phyloP scores from a whole-genome alignment of 2,113 vertebrate genomes.

The Zosterops lateralis region DNA sequence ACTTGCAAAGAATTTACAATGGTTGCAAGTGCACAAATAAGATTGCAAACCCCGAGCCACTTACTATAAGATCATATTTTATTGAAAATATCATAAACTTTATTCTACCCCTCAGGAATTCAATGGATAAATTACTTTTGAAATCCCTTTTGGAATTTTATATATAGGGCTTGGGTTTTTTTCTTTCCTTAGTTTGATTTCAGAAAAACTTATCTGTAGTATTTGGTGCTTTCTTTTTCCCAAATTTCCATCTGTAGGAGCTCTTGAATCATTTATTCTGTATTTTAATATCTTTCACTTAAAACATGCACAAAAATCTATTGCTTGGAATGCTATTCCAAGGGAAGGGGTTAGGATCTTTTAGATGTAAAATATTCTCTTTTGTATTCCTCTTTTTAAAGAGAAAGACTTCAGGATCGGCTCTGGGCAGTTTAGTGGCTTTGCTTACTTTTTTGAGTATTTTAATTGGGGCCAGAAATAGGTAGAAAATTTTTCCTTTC shows the following conservation, averaged over 20 bases:
- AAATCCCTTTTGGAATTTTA: constrained; percentile 48
- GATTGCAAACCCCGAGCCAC: constrained; percentile 36
- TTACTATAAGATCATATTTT: constrained; percentile 60
- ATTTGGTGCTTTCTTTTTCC: constrained; percentile 14
- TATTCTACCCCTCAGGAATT: constrained; percentile 59
- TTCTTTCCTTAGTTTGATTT: constrained; percentile 37
- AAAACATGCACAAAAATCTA: background rate
- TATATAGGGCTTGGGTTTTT: background rate
- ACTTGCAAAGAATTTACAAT: constrained; percentile 41
- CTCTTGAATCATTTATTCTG: constrained; percentile 50
- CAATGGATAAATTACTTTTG: constrained; percentile 61
- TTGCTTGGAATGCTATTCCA: constrained; percentile 14
- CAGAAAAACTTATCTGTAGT: constrained; percentile 24
- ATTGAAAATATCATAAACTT: constrained; percentile 66
- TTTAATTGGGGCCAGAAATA: background rate
- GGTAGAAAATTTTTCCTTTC: background rate
- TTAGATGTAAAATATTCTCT: background rate
- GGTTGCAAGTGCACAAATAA: constrained; percentile 52
- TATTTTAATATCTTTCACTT: constrained; percentile 54
- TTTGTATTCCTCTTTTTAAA: background rate
- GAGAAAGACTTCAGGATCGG: background rate
- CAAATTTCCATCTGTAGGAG: constrained; percentile 36
- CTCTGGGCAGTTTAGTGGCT: background rate
- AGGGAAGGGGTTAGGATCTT: background rate
- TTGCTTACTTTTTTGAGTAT: constrained; percentile 11